Conservation (phyloP, 2,797 vertebrate genomes). For the Eulemur rubriventer region DNA sequence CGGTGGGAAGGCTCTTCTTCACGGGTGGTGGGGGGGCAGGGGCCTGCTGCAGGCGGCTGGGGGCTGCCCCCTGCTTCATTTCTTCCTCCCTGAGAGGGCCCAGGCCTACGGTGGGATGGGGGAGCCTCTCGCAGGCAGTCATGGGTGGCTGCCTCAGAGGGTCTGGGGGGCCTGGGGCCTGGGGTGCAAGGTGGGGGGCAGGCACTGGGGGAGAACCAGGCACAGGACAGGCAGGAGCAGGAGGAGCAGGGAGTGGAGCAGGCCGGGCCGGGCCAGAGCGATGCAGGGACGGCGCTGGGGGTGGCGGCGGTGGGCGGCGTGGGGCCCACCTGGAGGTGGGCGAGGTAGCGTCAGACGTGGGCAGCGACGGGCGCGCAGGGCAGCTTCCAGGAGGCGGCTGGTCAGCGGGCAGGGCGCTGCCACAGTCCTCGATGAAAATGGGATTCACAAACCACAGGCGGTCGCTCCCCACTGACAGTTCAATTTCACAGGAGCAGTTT, state of each 20-base stretch:
- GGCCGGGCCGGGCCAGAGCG: not conserved
- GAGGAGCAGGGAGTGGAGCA: not conserved
- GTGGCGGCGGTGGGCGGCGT: conserved; percentile 83
- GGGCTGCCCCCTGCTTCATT: conserved; percentile 66
- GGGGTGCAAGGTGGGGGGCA: conserved; percentile 68
- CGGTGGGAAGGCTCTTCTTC: conserved; percentile 80
- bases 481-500: conserved; percentile 88
- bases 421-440: conserved; percentile 91
- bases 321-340: conserved; percentile 73
- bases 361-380: conserved; percentile 38
- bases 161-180: conserved; percentile 60
- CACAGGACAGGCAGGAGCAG: not conserved
- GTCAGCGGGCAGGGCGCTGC: conserved; percentile 70
- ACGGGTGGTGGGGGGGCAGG: not conserved
- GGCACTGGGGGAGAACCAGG: not conserved
- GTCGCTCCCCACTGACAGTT: conserved; percentile 86
- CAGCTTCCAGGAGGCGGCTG: conserved; percentile 78
- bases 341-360: conserved; percentile 84
- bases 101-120: conserved; percentile 66
- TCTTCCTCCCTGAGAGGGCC: conserved; percentile 71
- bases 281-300: conserved; percentile 11
- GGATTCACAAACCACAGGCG: conserved; percentile 93
- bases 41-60: not conserved
- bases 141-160: conserved; percentile 50
- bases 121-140: conserved; percentile 72